phyloP scores from a whole-genome alignment of 2,888 invertebrate species.

The Chironomus riparius region DNA sequence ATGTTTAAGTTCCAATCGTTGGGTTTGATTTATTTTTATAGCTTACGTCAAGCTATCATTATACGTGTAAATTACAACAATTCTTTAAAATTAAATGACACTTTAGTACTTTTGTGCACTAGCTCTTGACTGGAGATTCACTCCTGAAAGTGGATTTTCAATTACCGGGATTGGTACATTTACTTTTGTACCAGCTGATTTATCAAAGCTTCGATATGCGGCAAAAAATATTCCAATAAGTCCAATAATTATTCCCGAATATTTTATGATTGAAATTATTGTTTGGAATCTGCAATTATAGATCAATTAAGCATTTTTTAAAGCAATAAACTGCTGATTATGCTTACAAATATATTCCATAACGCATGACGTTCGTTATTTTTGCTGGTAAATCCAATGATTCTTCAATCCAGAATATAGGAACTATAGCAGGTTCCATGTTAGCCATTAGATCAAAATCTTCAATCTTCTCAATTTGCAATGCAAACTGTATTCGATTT shows the following conservation, averaged over 20 bases:
- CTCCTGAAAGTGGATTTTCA: neutral
- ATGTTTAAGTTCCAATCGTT: no score
- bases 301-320: neutral
- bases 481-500: slow-evolving; percentile 59
- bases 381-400: slow-evolving; percentile 55
- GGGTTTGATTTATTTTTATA: no score
- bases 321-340: neutral
- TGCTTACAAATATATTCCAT: neutral
- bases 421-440: slow-evolving; percentile 55
- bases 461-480: slow-evolving; percentile 50
- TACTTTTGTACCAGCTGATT: neutral
- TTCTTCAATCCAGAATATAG: slow-evolving; percentile 76
- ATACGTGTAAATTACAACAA: no score
- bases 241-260: neutral
- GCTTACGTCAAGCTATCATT: no score
- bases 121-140: neutral
- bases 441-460: slow-evolving; percentile 57
- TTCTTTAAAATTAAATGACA: no score
- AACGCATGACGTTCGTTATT: neutral
- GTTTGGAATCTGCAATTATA: neutral
- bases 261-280: neutral
- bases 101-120: no score
- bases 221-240: neutral
- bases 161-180: neutral
- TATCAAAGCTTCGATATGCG: neutral